phyloP scores from a whole-genome alignment of 1,140 invertebrate species.

The Drosophila trapezifrons region DNA sequence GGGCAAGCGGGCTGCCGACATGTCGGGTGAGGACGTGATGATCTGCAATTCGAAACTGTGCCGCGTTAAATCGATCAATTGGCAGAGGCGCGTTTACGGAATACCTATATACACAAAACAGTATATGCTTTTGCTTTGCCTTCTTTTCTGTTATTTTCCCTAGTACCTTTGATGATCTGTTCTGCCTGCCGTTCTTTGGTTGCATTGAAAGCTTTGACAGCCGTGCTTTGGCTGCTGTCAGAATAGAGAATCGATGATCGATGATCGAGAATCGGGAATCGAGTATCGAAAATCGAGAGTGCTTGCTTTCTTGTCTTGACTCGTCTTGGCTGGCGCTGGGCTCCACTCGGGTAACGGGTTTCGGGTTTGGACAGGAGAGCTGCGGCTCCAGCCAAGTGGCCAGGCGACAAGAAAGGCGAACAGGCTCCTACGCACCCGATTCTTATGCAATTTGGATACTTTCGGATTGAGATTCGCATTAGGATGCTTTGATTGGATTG shows the following conservation, averaged over 20 bases:
- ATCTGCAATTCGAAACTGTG: conserved; percentile 81
- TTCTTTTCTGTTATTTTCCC: conserved; percentile 20
- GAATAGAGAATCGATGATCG: conserved; percentile 15
- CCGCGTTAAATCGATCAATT: conserved; percentile 77
- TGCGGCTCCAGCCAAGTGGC: conserved; percentile 26
- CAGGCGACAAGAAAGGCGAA: conserved; percentile 16
- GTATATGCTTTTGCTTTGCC: conserved; percentile 33
- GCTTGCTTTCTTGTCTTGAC: conserved; percentile 12
- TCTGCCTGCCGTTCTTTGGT: neutral
- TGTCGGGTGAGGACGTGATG: conserved; percentile 37
- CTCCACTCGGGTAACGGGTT: conserved; percentile 1
- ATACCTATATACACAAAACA: conserved; percentile 73
- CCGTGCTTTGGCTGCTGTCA: conserved; percentile 1
- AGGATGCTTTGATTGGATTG: conserved; percentile 37
- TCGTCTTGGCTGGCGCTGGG: conserved; percentile 38
- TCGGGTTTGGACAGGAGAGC: neutral
- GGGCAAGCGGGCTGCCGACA: conserved; percentile 70
- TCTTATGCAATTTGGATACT: conserved; percentile 69
- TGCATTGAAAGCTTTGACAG: neutral
- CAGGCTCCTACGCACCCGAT: conserved; percentile 15
- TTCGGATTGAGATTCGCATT: conserved; percentile 21
- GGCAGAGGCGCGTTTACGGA: conserved; percentile 53
- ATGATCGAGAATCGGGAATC: conserved; percentile 1
- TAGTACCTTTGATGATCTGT: conserved; percentile 28
- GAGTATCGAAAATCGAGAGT: conserved; percentile 23